Percentiles rank a stretch among this genome's conserved stretches.
phyloP scores from a whole-genome alignment of 2,888 invertebrate species.

The Exephanes ischioxanthus region DNA sequence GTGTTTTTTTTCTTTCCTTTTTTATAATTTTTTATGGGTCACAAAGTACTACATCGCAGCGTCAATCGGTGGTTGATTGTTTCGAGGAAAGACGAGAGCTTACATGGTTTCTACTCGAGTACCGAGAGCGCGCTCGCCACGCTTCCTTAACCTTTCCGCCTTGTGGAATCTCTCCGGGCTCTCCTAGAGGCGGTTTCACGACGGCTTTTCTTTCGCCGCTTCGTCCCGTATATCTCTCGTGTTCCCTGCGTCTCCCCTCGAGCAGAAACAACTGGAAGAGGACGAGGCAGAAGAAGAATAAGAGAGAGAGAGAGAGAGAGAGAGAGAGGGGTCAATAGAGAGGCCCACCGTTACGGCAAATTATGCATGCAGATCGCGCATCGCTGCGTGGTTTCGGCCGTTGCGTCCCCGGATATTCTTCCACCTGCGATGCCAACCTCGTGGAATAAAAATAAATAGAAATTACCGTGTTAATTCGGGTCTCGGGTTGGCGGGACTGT shows the following conservation, averaged over 20 bases:
- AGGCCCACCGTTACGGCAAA: conserved; percentile 54
- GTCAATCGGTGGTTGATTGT: conserved; percentile 17
- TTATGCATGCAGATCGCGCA: conserved; percentile 67
- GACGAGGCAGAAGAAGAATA: conserved; percentile 20
- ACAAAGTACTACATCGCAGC: conserved; percentile 17
- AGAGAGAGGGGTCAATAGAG: not conserved
- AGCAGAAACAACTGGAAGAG: conserved; percentile 34
- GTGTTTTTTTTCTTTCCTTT: no score
- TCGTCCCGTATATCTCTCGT: conserved; percentile 4
- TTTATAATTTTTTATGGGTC: not conserved
- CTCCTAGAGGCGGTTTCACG: conserved; percentile 11
- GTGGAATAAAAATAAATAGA: not conserved
- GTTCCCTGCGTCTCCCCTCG: conserved; percentile 34
- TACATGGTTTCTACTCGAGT: conserved; percentile 16
- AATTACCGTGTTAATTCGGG: not conserved
- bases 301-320: not conserved
- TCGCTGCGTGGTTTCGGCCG: conserved; percentile 57
- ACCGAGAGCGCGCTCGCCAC: conserved; percentile 40
- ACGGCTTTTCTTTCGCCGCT: conserved; percentile 51
- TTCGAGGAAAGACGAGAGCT: conserved; percentile 13
- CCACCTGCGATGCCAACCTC: not conserved
- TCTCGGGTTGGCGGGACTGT: not conserved
- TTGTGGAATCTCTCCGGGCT: conserved; percentile 47
- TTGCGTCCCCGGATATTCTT: conserved; percentile 37
- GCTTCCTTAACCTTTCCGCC: conserved; percentile 58